Conservation (phyloP, 2,797 vertebrate species). For the Numenius phaeopus region DNA sequence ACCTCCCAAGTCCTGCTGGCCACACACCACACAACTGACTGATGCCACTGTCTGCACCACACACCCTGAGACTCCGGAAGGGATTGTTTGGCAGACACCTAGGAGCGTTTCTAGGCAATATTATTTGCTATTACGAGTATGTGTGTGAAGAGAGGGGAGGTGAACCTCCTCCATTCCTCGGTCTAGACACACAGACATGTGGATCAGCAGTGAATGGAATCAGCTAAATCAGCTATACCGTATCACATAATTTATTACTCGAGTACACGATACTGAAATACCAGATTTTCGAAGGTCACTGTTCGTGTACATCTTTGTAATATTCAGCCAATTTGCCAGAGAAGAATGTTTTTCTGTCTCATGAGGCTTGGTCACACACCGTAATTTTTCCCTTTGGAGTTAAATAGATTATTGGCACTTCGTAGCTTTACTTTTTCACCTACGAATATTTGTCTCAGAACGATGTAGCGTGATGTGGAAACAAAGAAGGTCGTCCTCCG, state of each 20-base stretch:
- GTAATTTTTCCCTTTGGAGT: neutral
- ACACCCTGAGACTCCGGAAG: neutral
- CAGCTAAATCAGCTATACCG: neutral
- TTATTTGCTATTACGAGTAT: neutral
- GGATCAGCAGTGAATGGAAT: neutral
- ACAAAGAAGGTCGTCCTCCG: neutral
- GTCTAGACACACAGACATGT: neutral
- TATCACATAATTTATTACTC: neutral
- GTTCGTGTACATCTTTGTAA: neutral
- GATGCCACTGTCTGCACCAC: neutral
- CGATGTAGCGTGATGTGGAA: neutral
- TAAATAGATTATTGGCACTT: fast-evolving
- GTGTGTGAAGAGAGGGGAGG: neutral
- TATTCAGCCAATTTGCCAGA: neutral
- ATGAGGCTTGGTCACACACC: neutral
- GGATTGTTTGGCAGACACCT: neutral
- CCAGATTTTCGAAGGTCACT: neutral
- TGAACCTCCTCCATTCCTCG: neutral
- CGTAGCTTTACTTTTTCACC: neutral
- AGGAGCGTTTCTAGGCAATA: neutral
- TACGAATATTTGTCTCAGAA: neutral
- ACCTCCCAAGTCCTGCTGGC: no score
- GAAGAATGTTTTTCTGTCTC: neutral
- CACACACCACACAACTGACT: no score
- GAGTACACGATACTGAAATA: neutral